Base-by-base conservation (phyloP, 2,797 vertebrate species). In the Amblyopsis hoosieri region DNA sequence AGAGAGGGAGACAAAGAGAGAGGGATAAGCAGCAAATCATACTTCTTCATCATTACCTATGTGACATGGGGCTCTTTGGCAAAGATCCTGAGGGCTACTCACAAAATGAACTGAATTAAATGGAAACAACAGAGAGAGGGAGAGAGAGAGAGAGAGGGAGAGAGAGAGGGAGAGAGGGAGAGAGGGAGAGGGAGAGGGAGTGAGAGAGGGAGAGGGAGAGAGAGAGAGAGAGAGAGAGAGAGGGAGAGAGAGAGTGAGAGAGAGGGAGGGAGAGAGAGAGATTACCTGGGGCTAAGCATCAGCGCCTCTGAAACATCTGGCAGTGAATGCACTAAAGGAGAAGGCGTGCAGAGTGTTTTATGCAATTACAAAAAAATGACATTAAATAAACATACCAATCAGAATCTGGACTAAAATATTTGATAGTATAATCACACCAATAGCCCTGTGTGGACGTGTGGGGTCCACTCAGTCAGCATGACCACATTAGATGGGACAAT, bases 191-290 rank as follows among this genome's bases (percentile, higher is more conserved):
- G 9, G 33, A 14, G 29, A 9, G 13, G 6, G 29, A 6, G 54
- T 11, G 31, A 37, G 33, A 14, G 5, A 13, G 7, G 6, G 3
- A 3, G 13, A 57, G 31, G 45, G 31, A 57, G 55, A 45, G 31
- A 45, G 55, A 57, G 37, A 45, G n/a, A 45, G 55, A 45, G 15
- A 58, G 45, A 47, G 57, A 31, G 57, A 59, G 57, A 59, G 58
- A 50, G 19, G 50, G 47, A 60, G 46, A 60, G 23, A 31, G 19
- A 49, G 58, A 37, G 17, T 10, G 57, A 29, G 10, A 29, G 45
- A 42, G 13, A 42, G 12, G n/a, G 12, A 49, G 46, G 49, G 46
- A 48, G 45, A 50, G 45, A 59, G 45, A 17, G 17, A 1, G 17
- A 17, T 17, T 17, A 17, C 17, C 17, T 17, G 17, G 17, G 1